These are phyloP conservation scores for Sebastes iracundus DNA, from an alignment of 2,797 vertebrate genomes.

Conservation along the genomic window DNA sequence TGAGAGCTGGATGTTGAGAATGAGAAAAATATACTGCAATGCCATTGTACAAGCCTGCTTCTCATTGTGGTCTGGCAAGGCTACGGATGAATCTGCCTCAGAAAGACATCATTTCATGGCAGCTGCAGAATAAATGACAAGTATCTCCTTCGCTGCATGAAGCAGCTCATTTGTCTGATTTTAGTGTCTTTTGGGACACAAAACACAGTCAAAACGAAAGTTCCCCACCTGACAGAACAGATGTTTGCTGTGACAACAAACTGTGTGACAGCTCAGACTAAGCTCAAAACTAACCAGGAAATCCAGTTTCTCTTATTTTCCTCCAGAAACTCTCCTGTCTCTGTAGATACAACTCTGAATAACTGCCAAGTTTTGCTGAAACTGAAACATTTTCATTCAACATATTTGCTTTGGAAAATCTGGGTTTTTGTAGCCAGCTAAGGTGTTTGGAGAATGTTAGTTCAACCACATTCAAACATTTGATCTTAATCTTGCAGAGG, in stretches of 20 bases:
- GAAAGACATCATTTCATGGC: not conserved
- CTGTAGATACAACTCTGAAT: not conserved
- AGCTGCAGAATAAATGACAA: not conserved
- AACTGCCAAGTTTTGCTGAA: not conserved
- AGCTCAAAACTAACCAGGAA: constrained; percentile 30
- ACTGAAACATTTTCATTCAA: not conserved
- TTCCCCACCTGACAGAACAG: not conserved
- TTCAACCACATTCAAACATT: not conserved
- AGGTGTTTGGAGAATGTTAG: constrained; percentile 1
- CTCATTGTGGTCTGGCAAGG: not conserved
- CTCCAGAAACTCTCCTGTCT: not conserved
- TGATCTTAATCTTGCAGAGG: not conserved
- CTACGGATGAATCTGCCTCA: not conserved
- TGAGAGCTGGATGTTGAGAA: not conserved
- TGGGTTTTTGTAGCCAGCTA: not conserved
- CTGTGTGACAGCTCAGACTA: not conserved
- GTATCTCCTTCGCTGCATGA: not conserved
- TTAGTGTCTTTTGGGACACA: not conserved
- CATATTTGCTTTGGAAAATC: not conserved
- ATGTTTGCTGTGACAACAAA: constrained; percentile 29
- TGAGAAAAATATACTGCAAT: not conserved
- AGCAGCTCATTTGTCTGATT: not conserved
- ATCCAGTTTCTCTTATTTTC: constrained; percentile 17
- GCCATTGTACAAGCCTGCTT: not conserved
- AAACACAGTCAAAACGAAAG: not conserved